Base-by-base conservation (phyloP, 2,797 vertebrate species). In the Coluber constrictor region DNA sequence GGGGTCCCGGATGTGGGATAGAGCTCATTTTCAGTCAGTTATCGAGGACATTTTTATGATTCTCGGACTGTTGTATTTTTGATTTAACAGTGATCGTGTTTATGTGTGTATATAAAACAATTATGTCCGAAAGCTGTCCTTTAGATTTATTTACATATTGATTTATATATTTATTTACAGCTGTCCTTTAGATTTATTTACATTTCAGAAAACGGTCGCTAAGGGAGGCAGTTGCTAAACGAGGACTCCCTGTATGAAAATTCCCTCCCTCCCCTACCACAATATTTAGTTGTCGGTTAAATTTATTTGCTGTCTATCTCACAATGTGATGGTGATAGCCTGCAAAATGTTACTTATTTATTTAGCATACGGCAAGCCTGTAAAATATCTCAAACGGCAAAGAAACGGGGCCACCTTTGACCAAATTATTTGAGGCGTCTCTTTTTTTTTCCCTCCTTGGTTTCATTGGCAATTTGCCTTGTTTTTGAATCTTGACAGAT, bases 1-100 rank as follows among this genome's bases (percentile, higher is more conserved):
- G 2, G 6, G 15, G 0, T n/a, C 6, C 15, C 1, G 0, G 66
- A 18, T 37, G n/a, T 74, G n/a, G n/a, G n/a, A 74, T 6, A 1
- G 9, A 43, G 74, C 18, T 18, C 8, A 10, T 43, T 79, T 79
- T 43, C 37, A 11, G 37, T 10, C 20, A 43, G 8, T 51, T 18
- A 9, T 74, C 7, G 16, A 4, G 3, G 66, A 5, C 5, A 8
- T 74, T 74, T 79, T 79, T 43, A 79, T 79, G 37, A 79, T 79
- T 43, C 18, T 23, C 18, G 11, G 37, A 43, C 32, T 43, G 2
- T 37, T 79, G 32, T 79, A 18, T 18, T 1, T 79, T 79, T 79
- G 7, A 43, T 18, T 23, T 79, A 74, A 20, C 0, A 20, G 16
- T 74, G 70, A 74, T 13, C 13, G 27, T 32, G 20, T 60, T 4